Evolutionary conservation across 2,113 vertebrate species (phyloP), one percentile per base, ranked within the genome.

Genomic region (Laticauda laticaudata): DNA sequence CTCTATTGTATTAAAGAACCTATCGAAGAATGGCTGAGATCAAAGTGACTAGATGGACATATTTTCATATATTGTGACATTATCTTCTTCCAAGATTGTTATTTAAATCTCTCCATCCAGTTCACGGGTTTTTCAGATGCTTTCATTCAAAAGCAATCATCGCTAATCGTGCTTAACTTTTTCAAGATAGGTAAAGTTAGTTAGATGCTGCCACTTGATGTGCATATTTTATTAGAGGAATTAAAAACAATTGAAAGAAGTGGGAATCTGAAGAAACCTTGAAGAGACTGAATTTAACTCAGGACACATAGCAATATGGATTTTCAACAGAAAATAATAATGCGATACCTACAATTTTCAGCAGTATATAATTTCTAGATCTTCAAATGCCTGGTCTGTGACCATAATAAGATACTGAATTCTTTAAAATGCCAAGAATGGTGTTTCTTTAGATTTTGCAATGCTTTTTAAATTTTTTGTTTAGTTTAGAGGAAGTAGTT

Each of bases 401-500:
- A 61, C 59, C 24, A 10, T 61, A 61, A 61, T 61, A 61, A 61
- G 3, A 61, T 26, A 61, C 26, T 61, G 59, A 61, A 61, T 61
- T 61, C 3, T 61, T 61, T 4, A 61, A 61, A 11, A 61, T 61
- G 14, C n/a, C n/a, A 18, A 34, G 15, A 15, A 34, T 75, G n/a
- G 64, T 75, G 8, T 34, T 64, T 86, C 8, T 61, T 18, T 11
- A 24, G 54, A 89, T 93, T 91, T 53, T 91, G 90, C 93, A 64
- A 11, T n/a, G 43, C 5, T 24, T 18, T 24, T 48, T 92, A 6
- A 34, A 69, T n/a, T 5, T 54, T 91, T 57, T 55, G 8, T 54
- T 75, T 93, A 64, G 69, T 6, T 87, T 92, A 59, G 81, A 93
- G 29, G 90, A 94, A 94, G 18, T 24, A 5, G 75, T 12, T 5